Base-by-base conservation (phyloP, 1,140 invertebrate genomes). In the Papilio xuthus region DNA sequence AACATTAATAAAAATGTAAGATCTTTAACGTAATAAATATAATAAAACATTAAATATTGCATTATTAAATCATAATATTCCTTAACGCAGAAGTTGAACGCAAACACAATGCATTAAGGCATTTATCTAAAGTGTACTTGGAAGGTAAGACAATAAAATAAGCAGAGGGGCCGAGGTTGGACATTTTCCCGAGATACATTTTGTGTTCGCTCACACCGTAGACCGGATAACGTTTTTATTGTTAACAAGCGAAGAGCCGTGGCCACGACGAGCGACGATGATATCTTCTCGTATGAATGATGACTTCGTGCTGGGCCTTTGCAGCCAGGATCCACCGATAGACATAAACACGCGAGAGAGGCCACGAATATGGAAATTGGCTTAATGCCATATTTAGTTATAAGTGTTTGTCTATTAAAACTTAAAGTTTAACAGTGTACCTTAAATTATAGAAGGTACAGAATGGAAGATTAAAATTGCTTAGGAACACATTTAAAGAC, bases 231-330 rank as follows among this genome's bases (percentile, higher is more conserved):
- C 84, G 88, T 92, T 93, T 93, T 93, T 93, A 93, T 93, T 93
- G 92, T 93, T 93, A 93, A 92, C 92, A 92, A 92, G 90, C 86
- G 81, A 85, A 82, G 83, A 87, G 88, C 88, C 89, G 85, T 86
- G 88, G 86, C 87, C 86, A 88, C 83, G 88, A 83, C 83, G 84
- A 85, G 89, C 87, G 83, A 91, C 88, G 91, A 93, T 93, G 91
- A 92, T 93, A 93, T 93, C 92, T 89, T 78, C 84, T 87, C 83
- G 86, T 93, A 93, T 92, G 92, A 93, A 93, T 91, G 92, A 93
- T 93, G 92, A 92, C 90, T 93, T 93, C 91, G 92, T 93, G 92
- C 91, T 89, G 85, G 83, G 88, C 86, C 87, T 91, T 87, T 86
- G 86, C 88, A 90, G 90, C 86, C 86, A 88, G 88, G 81, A 83